These are phyloP conservation scores for Capricornis sumatraensis DNA, from an alignment of 2,113 vertebrate genomes.

Conservation along the genomic window DNA sequence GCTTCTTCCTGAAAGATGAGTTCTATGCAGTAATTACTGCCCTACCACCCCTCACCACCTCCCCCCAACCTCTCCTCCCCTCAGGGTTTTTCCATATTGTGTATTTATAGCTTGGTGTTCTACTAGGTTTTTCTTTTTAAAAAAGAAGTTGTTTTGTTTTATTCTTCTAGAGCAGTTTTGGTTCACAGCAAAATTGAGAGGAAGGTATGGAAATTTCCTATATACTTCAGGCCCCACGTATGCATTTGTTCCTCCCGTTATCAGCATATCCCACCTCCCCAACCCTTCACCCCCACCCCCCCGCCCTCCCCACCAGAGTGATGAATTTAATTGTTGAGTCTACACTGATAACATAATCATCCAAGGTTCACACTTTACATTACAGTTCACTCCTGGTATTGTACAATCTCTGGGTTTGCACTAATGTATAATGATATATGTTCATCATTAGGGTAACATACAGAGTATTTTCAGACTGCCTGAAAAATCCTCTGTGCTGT, in stretches of 20 bases:
- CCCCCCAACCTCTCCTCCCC: fast-evolving
- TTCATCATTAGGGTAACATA: neutral
- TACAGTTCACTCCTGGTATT: neutral
- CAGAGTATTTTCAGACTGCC: neutral
- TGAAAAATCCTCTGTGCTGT: neutral
- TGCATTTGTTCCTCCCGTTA: neutral
- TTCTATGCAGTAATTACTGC: neutral
- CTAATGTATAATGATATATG: neutral
- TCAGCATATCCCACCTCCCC: neutral
- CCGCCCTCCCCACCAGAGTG: no score
- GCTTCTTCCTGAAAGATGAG: slow-evolving; percentile 25
- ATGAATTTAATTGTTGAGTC: neutral
- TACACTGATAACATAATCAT: neutral
- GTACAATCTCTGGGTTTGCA: neutral
- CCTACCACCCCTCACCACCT: neutral
- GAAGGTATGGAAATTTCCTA: neutral
- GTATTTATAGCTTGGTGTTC: slow-evolving; percentile 21
- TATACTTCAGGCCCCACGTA: neutral
- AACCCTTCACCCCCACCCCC: neutral
- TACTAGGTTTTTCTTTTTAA: neutral
- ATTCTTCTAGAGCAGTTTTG: neutral
- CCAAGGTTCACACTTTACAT: neutral
- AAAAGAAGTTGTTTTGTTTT: neutral
- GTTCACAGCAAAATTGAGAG: neutral
- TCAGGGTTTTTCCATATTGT: neutral